phyloP scores from a whole-genome alignment of 2,888 invertebrate species.

The Tetranychus piercei region DNA sequence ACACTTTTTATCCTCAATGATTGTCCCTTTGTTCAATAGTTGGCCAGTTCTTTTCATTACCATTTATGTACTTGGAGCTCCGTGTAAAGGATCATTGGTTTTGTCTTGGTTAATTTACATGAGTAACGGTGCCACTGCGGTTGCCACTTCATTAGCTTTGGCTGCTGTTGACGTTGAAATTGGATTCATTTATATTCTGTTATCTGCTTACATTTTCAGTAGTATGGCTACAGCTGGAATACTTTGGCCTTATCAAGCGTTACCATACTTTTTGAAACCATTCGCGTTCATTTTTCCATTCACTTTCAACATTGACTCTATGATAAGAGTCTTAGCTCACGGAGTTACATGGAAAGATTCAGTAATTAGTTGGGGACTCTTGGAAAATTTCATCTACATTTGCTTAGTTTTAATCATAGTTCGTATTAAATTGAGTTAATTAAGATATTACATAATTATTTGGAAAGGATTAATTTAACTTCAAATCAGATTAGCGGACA shows the following conservation, averaged over 20 bases:
- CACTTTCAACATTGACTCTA: neutral
- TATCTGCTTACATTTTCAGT: neutral
- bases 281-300: neutral
- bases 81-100: neutral
- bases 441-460: too few relatives aligned
- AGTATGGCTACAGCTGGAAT: neutral
- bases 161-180: neutral
- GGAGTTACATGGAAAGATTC: neutral
- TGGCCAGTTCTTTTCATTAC: neutral
- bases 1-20: neutral
- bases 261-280: neutral
- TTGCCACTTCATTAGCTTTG: neutral
- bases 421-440: neutral
- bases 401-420: neutral
- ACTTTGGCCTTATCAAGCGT: neutral
- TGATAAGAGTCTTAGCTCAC: neutral
- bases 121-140: neutral
- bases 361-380: neutral
- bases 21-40: neutral
- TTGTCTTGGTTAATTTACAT: neutral
- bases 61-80: neutral
- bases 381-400: neutral
- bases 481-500: too few relatives aligned
- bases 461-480: too few relatives aligned
- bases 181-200: neutral